Percentiles rank a stretch among this genome's conserved stretches.
These are phyloP conservation scores for Babyrousa celebensis DNA, from an alignment of 2,797 vertebrate genomes.

Conservation along the genomic window DNA sequence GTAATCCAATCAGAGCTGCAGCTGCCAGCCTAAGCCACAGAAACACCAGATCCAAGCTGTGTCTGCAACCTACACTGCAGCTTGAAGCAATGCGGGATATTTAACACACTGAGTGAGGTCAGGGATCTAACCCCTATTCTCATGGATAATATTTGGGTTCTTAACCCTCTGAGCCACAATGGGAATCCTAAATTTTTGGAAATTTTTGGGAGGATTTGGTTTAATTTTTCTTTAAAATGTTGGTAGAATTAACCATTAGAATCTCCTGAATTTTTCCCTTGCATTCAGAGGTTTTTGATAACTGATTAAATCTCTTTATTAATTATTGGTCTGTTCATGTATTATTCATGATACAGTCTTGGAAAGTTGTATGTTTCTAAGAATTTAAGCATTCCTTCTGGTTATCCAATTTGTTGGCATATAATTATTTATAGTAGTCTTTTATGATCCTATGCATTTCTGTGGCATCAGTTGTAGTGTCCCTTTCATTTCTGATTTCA, in stretches of 20 bases:
- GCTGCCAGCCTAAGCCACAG: no score
- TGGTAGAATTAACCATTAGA: background rate
- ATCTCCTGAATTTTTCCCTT: background rate
- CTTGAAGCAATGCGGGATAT: no score
- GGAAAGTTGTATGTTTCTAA: background rate
- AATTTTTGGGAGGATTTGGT: background rate
- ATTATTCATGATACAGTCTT: background rate
- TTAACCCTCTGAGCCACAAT: no score
- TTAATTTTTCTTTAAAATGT: background rate
- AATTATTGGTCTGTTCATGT: background rate
- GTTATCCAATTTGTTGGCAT: background rate
- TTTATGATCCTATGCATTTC: background rate
- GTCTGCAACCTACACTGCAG: no score
- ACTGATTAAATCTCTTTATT: background rate
- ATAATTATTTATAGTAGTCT: background rate
- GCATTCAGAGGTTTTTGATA: background rate
- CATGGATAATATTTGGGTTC: no score
- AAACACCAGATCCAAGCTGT: no score
- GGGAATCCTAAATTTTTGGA: background rate
- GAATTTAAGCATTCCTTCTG: background rate
- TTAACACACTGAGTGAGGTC: no score
- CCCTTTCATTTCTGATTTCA: background rate
- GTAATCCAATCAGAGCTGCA: no score
- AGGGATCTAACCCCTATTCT: no score
- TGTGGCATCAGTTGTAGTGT: background rate